Evolutionary conservation across 2,113 vertebrate species (phyloP).

Genomic region (Sarotherodon lohbergeri): DNA sequence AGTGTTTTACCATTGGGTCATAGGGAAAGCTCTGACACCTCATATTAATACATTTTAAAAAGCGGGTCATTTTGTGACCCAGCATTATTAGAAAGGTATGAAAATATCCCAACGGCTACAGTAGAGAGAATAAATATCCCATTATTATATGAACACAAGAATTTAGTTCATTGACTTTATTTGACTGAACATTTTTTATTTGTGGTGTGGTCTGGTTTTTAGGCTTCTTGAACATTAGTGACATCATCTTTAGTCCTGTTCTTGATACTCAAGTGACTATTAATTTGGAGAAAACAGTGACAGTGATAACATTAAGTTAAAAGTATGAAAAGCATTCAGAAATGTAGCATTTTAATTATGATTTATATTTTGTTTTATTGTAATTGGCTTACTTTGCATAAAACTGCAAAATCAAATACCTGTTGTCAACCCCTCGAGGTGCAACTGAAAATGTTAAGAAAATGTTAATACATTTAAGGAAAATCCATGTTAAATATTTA

Average conservation of each 20-base stretch:
- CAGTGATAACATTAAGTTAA: not conserved
- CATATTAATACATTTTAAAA: not conserved
- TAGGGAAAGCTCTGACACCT: not conserved
- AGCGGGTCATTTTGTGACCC: not conserved
- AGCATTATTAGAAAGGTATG: not conserved
- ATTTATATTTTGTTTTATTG: not conserved
- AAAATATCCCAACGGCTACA: not conserved
- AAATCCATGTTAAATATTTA: not conserved
- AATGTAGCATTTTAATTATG: not conserved
- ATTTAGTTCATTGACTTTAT: not conserved
- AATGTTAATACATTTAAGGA: not conserved
- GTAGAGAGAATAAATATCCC: not conserved
- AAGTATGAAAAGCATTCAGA: not conserved
- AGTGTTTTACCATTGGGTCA: conserved; percentile 15
- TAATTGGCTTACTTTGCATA: not conserved
- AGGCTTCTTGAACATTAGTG: not conserved
- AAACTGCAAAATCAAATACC: not conserved
- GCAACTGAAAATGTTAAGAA: not conserved
- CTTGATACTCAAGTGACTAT: not conserved
- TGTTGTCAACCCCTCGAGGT: not conserved
- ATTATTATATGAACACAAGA: not conserved
- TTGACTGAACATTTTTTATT: not conserved
- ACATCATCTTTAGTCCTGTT: not conserved
- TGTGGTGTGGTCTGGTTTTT: not conserved
- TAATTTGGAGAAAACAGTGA: not conserved